phyloP scores from a whole-genome alignment of 2,113 vertebrate genomes.

The Mionectes macconnelli region DNA sequence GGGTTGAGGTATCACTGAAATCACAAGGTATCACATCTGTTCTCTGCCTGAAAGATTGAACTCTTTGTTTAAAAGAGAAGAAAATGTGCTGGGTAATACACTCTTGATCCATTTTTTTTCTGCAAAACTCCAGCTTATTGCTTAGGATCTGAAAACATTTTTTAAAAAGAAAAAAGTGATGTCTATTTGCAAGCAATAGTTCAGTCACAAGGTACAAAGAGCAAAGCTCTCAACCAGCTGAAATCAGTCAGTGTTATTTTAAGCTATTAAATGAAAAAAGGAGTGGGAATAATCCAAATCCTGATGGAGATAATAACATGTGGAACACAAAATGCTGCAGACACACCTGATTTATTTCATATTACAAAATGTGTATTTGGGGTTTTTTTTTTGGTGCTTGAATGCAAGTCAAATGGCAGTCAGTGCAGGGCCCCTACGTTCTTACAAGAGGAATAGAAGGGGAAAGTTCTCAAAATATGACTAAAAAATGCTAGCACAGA shows the following conservation, averaged over 20 bases:
- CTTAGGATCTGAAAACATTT: not conserved
- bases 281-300: not conserved
- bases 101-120: not conserved
- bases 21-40: not conserved
- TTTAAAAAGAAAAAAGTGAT: too few species aligned
- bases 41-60: not conserved
- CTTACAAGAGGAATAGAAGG: not conserved
- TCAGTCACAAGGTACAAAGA: not conserved
- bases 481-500: not conserved
- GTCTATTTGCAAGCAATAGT: not conserved
- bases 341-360: not conserved
- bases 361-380: not conserved
- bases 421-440: not conserved
- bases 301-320: not conserved
- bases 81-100: not conserved
- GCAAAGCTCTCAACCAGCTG: not conserved
- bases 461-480: not conserved
- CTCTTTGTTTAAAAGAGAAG: not conserved
- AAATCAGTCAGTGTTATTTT: not conserved
- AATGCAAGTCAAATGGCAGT: not conserved
- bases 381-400: not conserved
- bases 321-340: not conserved
- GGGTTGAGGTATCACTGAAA: not conserved
- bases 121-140: not conserved
- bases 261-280: not conserved